These are phyloP conservation scores for Pammene fasciana DNA, from an alignment of 2,888 invertebrate genomes.

Conservation along the genomic window DNA sequence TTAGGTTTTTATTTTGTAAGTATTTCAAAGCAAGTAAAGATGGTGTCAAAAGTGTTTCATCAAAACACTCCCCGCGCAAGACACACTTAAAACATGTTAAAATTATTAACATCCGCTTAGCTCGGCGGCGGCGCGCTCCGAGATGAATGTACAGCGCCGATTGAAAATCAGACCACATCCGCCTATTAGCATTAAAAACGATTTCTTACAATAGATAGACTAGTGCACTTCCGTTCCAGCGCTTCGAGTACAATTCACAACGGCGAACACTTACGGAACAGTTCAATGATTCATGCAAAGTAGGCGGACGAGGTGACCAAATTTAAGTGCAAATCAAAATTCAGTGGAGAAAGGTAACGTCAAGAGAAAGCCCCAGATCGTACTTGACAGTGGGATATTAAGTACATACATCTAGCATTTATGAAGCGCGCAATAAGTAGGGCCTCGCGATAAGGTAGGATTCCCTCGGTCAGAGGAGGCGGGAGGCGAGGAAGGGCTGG, in stretches of 20 bases:
- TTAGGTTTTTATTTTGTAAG: too few relatives aligned
- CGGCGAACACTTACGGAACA: conserved; percentile 22
- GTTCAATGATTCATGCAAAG: conserved; percentile 46
- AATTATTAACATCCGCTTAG: conserved; percentile 68
- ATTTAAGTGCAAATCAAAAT: conserved; percentile 51
- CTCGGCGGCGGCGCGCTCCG: conserved; percentile 60
- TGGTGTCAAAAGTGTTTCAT: conserved; percentile 47
- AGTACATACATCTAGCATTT: conserved; percentile 49
- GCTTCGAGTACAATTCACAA: conserved; percentile 27
- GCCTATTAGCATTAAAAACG: conserved; percentile 67
- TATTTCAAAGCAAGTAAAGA: conserved; percentile 32
- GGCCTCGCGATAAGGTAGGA: conserved; percentile 48
- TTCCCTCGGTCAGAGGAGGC: conserved; percentile 47
- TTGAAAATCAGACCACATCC: conserved; percentile 76
- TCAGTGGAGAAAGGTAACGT: conserved; percentile 53
- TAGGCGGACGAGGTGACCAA: conserved; percentile 44
- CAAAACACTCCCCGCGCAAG: conserved; percentile 54
- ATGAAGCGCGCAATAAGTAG: conserved; percentile 54
- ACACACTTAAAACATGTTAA: conserved; percentile 57
- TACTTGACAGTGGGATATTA: conserved; percentile 47
- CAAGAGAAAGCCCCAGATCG: conserved; percentile 52
- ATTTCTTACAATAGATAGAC: conserved; percentile 48
- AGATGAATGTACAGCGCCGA: conserved; percentile 63
- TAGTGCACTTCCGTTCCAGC: conserved; percentile 40
- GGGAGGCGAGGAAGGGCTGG: conserved; percentile 50